Evolutionary conservation across 1,140 invertebrate genomes (phyloP).

Genomic region (Drepana arcuata): DNA sequence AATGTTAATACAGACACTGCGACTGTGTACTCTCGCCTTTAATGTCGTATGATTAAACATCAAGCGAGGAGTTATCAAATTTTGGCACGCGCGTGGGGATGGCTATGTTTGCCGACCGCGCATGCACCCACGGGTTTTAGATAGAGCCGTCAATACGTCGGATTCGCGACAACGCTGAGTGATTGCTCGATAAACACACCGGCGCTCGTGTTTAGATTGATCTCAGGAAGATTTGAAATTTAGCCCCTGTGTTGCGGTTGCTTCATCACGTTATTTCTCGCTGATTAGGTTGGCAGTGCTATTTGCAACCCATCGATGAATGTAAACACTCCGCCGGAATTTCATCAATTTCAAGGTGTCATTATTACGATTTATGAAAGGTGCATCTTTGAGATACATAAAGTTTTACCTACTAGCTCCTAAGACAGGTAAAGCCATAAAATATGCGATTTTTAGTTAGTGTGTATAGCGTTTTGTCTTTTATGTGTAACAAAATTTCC

Average conservation of each 20-base stretch:
- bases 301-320: neutral
- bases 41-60: conserved; percentile 62
- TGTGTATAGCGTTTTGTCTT: no score
- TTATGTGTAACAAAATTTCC: no score
- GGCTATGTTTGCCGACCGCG: conserved; percentile 42
- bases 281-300: neutral
- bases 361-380: no score
- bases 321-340: no score
- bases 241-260: no score
- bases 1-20: conserved; percentile 45
- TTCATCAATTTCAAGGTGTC: no score
- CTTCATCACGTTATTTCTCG: neutral
- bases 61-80: conserved; percentile 54
- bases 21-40: conserved; percentile 46
- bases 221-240: neutral
- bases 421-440: no score
- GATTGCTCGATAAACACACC: conserved; percentile 40
- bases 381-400: no score
- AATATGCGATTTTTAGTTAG: no score
- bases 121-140: conserved; percentile 26
- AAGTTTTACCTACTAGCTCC: no score
- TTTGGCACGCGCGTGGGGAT: conserved; percentile 47
- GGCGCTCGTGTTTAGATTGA: conserved; percentile 6
- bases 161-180: conserved; percentile 37
- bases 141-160: conserved; percentile 50